Base-by-base conservation (phyloP, 2,888 invertebrate genomes). In the Drosophila macrospina region DNA sequence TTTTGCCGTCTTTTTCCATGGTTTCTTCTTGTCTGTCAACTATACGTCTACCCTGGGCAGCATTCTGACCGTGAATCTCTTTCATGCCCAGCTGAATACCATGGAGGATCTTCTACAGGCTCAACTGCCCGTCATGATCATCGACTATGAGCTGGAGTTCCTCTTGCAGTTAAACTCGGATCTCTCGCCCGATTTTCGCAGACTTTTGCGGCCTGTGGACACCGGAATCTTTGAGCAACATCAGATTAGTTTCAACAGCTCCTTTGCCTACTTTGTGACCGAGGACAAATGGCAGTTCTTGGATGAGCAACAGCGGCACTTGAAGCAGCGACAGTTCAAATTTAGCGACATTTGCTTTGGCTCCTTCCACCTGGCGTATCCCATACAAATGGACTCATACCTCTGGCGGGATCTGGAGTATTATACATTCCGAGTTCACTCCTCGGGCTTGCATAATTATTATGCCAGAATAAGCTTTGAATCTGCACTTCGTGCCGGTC, bases 341-440 rank as follows among this genome's bases (percentile, higher is more conserved):
- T 72, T 89, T n/a, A 79, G 82, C 47, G 77, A 82, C 55, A 90
- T 91, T 11, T 91, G 91, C 56, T 91, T 91, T 8, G 91, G 91
- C 4, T 82, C 89, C 28, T 91, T 51, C 52, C 90, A 56, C 26
- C 47, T 90, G 45, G 80, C 83, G 11, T 88, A 81, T 61, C 91
- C 91, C 0, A 80, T 91, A 59, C 90, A 89, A 55, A 78, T 79
- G 51, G 90, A 91, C 57, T 89, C 90, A 0, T 80, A 86, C 0
- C 60, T 91, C 45, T 89, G 86, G 86, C 87, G 86, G 3, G 80
- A 86, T n/a, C 50, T 86, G 24, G 85, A 89, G 51, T 90, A 89
- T 44, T 91, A 78, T 26, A 80, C 86, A 0, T 83, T 75, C 50
- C 75, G 88, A 4, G 65, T 90, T 1, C 89, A 90, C 44, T 89